A percentile compares a stretch with the other conserved stretches of the same genome.
Evolutionary conservation across 2,888 invertebrate species (phyloP).

Genomic region (Cheiracanthium punctorium): DNA sequence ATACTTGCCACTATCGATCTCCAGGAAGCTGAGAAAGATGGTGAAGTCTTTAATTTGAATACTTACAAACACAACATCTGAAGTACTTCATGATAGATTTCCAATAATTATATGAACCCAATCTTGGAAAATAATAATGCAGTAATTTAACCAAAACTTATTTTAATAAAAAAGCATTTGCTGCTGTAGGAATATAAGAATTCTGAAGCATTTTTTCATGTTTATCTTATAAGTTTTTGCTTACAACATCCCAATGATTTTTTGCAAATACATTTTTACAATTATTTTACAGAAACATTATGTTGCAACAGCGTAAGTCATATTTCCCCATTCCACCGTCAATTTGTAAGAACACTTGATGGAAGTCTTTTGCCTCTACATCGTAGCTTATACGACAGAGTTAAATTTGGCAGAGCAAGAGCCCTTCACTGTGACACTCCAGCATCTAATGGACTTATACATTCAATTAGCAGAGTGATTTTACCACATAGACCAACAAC

Average conservation of each 20-base stretch:
- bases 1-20: no score
- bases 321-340: slow-evolving; percentile 75
- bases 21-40: no score
- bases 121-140: no score
- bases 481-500: slow-evolving; percentile 21
- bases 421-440: slow-evolving; percentile 75
- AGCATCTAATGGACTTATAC: slow-evolving; percentile 76
- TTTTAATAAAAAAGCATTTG: no score
- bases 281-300: slow-evolving; percentile 73
- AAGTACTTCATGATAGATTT: no score
- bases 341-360: slow-evolving; percentile 75
- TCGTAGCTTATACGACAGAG: slow-evolving; percentile 74
- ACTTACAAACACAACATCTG: no score
- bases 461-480: slow-evolving; percentile 75
- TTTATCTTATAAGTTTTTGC: background rate
- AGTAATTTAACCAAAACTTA: no score
- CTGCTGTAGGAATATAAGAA: no score
- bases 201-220: background rate
- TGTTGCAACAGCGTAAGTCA: slow-evolving; percentile 75
- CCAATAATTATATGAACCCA: no score
- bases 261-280: background rate
- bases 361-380: slow-evolving; percentile 75
- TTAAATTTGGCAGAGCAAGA: slow-evolving; percentile 75
- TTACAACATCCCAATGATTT: no score
- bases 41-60: no score